phyloP scores from a whole-genome alignment of 2,797 vertebrate species.

The Craterocephalus amniculus region DNA sequence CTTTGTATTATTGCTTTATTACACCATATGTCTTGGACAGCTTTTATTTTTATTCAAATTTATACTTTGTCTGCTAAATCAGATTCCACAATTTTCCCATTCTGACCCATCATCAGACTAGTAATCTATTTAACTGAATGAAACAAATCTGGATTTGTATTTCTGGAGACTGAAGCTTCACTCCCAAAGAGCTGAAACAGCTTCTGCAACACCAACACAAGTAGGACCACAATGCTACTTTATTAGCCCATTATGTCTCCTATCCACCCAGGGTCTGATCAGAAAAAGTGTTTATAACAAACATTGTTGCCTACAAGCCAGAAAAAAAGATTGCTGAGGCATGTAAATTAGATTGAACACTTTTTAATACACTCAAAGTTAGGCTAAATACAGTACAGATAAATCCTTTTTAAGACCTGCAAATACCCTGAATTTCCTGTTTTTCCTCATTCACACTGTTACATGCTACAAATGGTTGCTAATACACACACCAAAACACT shows the following conservation, averaged over 20 bases:
- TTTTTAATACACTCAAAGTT: neutral
- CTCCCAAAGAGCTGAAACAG: neutral
- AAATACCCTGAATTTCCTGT: neutral
- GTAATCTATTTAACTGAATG: neutral
- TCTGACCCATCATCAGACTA: neutral
- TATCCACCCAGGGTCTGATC: neutral
- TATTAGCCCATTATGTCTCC: neutral
- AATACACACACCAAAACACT: neutral
- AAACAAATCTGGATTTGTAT: no score
- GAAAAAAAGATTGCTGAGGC: neutral
- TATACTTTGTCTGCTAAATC: neutral
- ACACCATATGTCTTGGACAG: no score
- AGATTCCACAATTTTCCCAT: neutral
- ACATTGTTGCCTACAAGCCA: neutral
- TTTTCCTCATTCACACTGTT: neutral
- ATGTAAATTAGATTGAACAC: constrained; percentile 2
- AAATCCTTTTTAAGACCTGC: neutral
- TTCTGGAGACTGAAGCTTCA: neutral
- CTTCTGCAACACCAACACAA: neutral
- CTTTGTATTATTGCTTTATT: neutral
- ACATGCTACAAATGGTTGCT: neutral
- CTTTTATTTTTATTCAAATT: neutral
- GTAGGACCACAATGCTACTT: neutral
- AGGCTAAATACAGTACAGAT: neutral
- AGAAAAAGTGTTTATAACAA: neutral